A percentile compares a stretch with the other conserved stretches of the same genome.
Conservation (phyloP, 2,797 vertebrate genomes). For the Apogon talboti region DNA sequence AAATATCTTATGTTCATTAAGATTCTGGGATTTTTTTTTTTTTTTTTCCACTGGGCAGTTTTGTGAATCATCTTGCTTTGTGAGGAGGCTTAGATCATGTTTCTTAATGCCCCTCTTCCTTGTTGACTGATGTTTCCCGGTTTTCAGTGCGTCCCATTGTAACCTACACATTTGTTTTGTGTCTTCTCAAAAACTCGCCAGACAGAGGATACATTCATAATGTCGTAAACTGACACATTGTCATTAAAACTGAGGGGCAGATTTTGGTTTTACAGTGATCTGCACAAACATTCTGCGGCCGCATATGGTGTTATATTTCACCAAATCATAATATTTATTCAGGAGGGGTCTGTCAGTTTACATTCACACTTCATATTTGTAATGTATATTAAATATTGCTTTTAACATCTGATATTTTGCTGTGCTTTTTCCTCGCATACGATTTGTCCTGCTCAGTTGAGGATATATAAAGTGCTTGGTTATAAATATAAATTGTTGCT, state of each 20-base stretch:
- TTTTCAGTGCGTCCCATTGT: conserved; percentile 63
- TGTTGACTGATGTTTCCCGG: conserved; percentile 66
- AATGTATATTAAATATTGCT: background rate
- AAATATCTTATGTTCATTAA: conserved; percentile 72
- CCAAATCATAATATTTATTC: background rate
- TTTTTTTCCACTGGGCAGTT: conserved; percentile 48
- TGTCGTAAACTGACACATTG: conserved; percentile 40
- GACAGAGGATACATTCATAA: conserved; percentile 70
- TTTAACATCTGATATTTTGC: no score
- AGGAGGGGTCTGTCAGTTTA: background rate
- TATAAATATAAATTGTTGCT: no score
- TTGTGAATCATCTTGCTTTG: conserved; percentile 69
- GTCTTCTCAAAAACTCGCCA: conserved; percentile 17
- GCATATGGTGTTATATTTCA: background rate
- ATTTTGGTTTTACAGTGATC: conserved; percentile 14
- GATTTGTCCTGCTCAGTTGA: no score
- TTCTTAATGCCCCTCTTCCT: conserved; percentile 71
- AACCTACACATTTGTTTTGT: conserved; percentile 60
- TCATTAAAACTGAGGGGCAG: conserved; percentile 27
- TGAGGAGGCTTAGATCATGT: conserved; percentile 68
- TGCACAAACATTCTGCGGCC: conserved; percentile 5
- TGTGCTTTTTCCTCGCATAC: no score
- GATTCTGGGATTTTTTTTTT: conserved; percentile 65
- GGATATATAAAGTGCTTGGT: no score
- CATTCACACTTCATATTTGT: background rate